phyloP scores from a whole-genome alignment of 2,113 vertebrate genomes.

The Accipiter cooperii region DNA sequence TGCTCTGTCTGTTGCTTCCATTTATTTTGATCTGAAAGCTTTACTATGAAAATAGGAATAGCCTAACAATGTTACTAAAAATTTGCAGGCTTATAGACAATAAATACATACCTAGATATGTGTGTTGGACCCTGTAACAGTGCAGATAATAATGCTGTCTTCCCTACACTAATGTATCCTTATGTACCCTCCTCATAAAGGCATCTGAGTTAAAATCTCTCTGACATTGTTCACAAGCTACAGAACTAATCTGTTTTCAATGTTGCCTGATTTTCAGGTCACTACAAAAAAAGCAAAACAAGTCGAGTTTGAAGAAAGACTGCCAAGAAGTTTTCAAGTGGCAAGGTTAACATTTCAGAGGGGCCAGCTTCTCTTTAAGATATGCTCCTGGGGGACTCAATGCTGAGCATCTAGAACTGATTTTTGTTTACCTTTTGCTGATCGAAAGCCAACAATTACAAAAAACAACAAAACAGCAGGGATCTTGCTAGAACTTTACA shows the following conservation, averaged over 20 bases:
- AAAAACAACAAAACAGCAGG: not conserved
- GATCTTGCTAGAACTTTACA: not conserved
- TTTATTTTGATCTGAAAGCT: not conserved
- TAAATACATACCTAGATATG: not conserved
- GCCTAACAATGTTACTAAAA: not conserved
- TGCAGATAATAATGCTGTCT: not conserved
- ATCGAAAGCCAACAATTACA: not conserved
- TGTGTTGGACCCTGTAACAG: not conserved
- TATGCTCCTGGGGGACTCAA: not conserved
- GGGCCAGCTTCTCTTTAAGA: not conserved
- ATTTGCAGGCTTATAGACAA: not conserved
- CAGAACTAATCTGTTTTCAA: slow-evolving; percentile 2
- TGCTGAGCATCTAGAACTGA: not conserved
- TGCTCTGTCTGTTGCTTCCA: not conserved
- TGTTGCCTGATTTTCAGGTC: not conserved
- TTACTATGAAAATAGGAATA: not conserved
- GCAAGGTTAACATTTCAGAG: not conserved
- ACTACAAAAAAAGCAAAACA: not conserved
- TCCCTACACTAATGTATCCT: not conserved
- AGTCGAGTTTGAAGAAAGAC: not conserved
- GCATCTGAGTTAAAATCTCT: not conserved
- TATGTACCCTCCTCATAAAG: not conserved
- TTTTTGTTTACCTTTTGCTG: slow-evolving; percentile 3
- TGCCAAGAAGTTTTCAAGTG: slow-evolving; percentile 1
- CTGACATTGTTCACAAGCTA: not conserved